A percentile compares a stretch with the other conserved stretches of the same genome.
Conservation (phyloP, 2,113 vertebrate genomes). For the Chloropsis cyanopogon region DNA sequence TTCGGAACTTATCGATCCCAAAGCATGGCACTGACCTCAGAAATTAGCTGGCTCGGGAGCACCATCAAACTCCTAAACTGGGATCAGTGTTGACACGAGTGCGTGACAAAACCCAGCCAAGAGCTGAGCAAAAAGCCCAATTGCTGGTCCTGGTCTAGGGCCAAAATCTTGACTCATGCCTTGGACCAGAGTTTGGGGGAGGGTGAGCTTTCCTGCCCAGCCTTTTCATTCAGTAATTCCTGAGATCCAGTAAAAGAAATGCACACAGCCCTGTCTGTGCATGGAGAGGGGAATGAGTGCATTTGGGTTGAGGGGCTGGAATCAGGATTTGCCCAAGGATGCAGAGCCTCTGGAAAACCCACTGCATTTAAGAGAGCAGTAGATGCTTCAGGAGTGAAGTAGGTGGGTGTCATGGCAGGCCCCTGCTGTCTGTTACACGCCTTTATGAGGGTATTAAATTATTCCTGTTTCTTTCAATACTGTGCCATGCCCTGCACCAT, state of each 20-base stretch:
- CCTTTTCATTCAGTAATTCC: slow-evolving; percentile 19
- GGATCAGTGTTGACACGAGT: neutral
- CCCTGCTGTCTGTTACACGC: neutral
- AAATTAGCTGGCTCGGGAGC: neutral
- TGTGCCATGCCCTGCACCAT: neutral
- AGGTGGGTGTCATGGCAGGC: neutral
- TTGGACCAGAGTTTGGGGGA: neutral
- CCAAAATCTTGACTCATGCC: slow-evolving; percentile 7
- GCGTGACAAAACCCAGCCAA: neutral
- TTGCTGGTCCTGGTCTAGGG: neutral
- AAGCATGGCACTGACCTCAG: neutral
- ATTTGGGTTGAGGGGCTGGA: neutral
- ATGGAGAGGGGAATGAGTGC: neutral
- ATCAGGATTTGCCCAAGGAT: neutral
- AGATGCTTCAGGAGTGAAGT: neutral
- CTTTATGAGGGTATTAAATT: neutral
- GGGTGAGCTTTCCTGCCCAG: neutral
- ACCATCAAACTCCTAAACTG: neutral
- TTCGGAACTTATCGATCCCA: neutral
- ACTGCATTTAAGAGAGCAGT: neutral
- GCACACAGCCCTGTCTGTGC: rapidly evolving
- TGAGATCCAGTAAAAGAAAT: neutral
- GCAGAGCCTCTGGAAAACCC: neutral
- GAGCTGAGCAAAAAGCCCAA: neutral
- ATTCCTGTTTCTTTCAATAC: neutral